A percentile compares a stretch with the other conserved stretches of the same genome.
Conservation (phyloP, 1,140 invertebrate genomes). For the Acromyrmex heyeri region DNA sequence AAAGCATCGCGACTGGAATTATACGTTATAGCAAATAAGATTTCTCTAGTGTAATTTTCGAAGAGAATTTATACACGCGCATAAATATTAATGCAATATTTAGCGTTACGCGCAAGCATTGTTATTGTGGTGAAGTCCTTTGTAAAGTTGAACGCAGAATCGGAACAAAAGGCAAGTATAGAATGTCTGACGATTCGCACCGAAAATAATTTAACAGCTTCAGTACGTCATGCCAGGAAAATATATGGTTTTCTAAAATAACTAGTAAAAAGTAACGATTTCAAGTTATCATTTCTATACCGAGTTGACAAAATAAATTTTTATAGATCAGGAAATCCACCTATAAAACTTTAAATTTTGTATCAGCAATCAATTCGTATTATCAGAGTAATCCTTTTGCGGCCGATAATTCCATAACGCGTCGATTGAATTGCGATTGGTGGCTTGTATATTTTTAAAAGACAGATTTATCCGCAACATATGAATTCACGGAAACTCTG, state of each 20-base stretch:
- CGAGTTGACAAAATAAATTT: background rate
- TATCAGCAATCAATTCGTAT: background rate
- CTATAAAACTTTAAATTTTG: background rate
- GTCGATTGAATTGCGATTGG: constrained; percentile 3
- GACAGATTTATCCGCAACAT: constrained; percentile 24
- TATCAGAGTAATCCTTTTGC: background rate
- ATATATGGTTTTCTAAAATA: background rate
- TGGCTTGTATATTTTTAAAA: background rate
- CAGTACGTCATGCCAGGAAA: background rate
- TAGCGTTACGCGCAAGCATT: constrained; percentile 1
- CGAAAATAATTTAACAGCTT: background rate
- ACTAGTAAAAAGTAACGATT: background rate
- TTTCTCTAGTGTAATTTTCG: background rate
- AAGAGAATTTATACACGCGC: constrained; percentile 9
- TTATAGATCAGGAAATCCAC: background rate
- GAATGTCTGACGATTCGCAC: background rate
- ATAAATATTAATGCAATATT: constrained; percentile 32
- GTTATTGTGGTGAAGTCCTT: constrained; percentile 7
- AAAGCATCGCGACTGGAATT: background rate
- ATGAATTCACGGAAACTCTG: constrained; percentile 20
- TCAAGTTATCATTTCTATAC: background rate
- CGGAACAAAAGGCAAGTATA: background rate
- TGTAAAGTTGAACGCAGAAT: background rate
- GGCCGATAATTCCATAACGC: background rate
- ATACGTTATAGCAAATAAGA: background rate